Conservation (phyloP, 2,113 vertebrate species). For the Pseudorectes ferrugineus region DNA sequence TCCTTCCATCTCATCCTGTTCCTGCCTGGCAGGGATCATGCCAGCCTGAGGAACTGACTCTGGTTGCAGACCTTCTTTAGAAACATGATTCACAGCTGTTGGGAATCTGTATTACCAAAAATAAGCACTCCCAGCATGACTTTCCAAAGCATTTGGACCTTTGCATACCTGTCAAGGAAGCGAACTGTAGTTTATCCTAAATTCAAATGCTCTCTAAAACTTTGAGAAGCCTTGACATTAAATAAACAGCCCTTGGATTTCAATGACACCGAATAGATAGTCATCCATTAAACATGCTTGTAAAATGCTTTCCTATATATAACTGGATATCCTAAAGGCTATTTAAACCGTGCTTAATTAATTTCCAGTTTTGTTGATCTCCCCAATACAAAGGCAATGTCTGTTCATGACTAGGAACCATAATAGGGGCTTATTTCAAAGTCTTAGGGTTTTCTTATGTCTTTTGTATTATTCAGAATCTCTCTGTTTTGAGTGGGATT, state of each 20-base stretch:
- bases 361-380: not conserved
- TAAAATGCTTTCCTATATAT: not conserved
- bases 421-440: not conserved
- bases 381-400: not conserved
- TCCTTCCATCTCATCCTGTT: accelerated
- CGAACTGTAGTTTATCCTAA: not conserved
- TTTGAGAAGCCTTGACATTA: not conserved
- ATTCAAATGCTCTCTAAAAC: not conserved
- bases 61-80: not conserved
- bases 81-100: not conserved
- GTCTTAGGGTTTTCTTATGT: not conserved
- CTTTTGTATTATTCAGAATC: not conserved
- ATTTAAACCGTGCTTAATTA: not conserved
- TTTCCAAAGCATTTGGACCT: not conserved
- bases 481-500: not conserved
- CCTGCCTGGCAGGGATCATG: not conserved
- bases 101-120: not conserved
- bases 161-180: not conserved
- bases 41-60: not conserved
- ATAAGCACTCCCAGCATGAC: not conserved
- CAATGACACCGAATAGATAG: not conserved
- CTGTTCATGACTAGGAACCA: not conserved
- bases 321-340: not conserved
- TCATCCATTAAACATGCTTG: not conserved
- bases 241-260: not conserved